phyloP scores from a whole-genome alignment of 1,140 invertebrate genomes.

The Brachionus manjavacas region DNA sequence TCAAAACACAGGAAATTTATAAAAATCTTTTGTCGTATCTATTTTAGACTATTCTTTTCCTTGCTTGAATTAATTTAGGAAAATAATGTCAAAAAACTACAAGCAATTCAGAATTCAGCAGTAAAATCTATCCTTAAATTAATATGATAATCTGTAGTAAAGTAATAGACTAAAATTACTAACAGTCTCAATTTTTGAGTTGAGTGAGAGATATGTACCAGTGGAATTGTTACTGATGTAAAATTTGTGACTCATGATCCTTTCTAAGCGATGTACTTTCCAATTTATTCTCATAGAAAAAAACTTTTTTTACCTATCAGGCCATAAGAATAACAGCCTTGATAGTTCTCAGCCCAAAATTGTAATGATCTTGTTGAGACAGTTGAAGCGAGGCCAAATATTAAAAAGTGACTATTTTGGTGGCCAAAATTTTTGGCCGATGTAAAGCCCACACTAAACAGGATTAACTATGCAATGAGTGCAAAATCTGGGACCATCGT shows the following conservation, averaged over 20 bases:
- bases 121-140: too few relatives aligned
- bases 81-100: too few relatives aligned
- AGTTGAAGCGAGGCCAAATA: slow-evolving; percentile 55
- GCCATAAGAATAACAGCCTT: slow-evolving; percentile 76
- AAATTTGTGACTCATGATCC: slow-evolving; percentile 19
- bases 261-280: neutral
- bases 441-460: slow-evolving; percentile 58
- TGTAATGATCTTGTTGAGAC: slow-evolving; percentile 68
- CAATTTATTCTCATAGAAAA: neutral
- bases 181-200: too few relatives aligned
- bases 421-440: slow-evolving; percentile 55
- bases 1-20: too few relatives aligned
- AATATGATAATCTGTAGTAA: too few relatives aligned
- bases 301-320: slow-evolving; percentile 67
- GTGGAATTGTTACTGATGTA: too few relatives aligned
- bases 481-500: slow-evolving; percentile 58
- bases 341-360: slow-evolving; percentile 77
- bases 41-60: too few relatives aligned
- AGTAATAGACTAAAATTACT: too few relatives aligned
- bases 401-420: slow-evolving; percentile 57
- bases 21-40: too few relatives aligned
- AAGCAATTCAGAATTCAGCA: too few relatives aligned
- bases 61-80: too few relatives aligned
- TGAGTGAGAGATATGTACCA: too few relatives aligned
- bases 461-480: slow-evolving; percentile 58